Conservation (phyloP, 2,888 invertebrate genomes). For the Monochamus alternatus region DNA sequence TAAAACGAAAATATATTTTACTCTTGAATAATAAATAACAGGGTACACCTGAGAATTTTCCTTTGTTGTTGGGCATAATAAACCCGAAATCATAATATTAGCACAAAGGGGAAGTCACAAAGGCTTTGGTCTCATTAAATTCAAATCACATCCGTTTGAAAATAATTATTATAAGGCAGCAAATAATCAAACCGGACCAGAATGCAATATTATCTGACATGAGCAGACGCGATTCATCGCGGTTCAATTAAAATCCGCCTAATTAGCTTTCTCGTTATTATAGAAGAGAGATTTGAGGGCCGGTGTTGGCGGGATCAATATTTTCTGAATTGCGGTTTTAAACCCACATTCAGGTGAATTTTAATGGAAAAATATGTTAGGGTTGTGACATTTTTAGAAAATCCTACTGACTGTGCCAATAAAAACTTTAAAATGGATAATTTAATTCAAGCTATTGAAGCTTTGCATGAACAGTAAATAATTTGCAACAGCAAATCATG, state of each 20-base stretch:
- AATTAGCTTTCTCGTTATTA: conserved; percentile 44
- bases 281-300: conserved; percentile 12
- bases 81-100: conserved; percentile 25
- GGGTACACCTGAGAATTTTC: conserved; percentile 11
- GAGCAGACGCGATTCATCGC: conserved; percentile 49
- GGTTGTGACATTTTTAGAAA: no score
- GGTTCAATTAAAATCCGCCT: conserved; percentile 51
- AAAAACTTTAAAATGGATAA: no score
- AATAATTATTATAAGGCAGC: conserved; percentile 47
- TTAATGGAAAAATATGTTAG: no score
- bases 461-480: no score
- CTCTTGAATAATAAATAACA: neutral
- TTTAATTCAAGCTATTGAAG: no score
- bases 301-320: conserved; percentile 11
- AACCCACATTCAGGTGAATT: neutral
- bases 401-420: no score
- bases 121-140: conserved; percentile 30
- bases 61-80: neutral
- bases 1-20: no score
- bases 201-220: conserved; percentile 52
- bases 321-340: conserved; percentile 14
- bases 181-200: conserved; percentile 43
- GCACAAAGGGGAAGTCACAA: conserved; percentile 25
- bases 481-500: no score
- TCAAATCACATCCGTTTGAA: conserved; percentile 46